Percentiles rank a stretch among this genome's conserved stretches.
Evolutionary conservation across 1,140 invertebrate species (phyloP).

Genomic region (Bombus confusus): DNA sequence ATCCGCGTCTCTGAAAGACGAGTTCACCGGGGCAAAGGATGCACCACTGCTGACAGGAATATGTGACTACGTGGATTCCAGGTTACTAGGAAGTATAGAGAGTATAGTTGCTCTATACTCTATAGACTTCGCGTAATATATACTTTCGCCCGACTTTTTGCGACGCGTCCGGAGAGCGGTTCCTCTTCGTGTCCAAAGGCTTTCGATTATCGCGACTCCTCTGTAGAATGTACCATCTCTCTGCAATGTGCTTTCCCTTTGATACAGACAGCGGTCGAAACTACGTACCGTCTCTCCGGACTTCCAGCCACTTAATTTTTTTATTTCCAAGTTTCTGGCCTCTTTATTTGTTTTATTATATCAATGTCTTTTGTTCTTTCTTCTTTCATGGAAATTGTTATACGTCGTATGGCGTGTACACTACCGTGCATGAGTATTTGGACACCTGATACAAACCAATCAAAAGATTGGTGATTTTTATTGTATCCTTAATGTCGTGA

Average conservation of each 20-base stretch:
- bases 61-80: slow-evolving; percentile 23
- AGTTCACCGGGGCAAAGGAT: slow-evolving; percentile 34
- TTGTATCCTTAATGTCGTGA: too few species aligned
- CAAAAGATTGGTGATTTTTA: too few species aligned
- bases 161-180: neutral
- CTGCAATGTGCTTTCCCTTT: neutral
- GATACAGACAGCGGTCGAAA: neutral
- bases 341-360: too few species aligned
- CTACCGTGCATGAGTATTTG: too few species aligned
- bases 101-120: neutral
- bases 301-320: too few species aligned
- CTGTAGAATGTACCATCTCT: slow-evolving; percentile 7
- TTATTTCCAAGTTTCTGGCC: too few species aligned
- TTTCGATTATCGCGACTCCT: slow-evolving; percentile 56
- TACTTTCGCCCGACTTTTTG: slow-evolving; percentile 40
- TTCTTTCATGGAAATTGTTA: too few species aligned
- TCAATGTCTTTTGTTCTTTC: too few species aligned
- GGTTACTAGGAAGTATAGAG: slow-evolving; percentile 4
- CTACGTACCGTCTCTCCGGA: too few species aligned
- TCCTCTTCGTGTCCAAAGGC: slow-evolving; percentile 1
- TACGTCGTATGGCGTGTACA: too few species aligned
- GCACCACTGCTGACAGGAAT: neutral
- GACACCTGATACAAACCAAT: too few species aligned
- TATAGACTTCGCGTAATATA: slow-evolving; percentile 32
- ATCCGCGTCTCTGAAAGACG: neutral